Evolutionary conservation across 2,797 vertebrate species (phyloP), one percentile per base, ranked within the genome.

Genomic region (Chelidonichthys spinosus): DNA sequence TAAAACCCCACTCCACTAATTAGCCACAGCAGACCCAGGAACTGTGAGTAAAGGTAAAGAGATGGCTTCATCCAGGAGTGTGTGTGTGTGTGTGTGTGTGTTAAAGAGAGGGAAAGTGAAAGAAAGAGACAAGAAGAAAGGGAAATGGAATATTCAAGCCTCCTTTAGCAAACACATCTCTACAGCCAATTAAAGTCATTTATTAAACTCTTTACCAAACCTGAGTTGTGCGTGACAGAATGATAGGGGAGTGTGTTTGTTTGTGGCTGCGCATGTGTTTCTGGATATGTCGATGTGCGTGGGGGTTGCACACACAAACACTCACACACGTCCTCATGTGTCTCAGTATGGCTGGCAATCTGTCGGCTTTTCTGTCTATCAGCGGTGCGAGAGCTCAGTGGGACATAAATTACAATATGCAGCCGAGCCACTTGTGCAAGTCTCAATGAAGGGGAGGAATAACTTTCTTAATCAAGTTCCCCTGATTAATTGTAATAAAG

Each of bases 401-500:
- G 85, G 91, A 93, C 87, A 89, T 90, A 87, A 93, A 92, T 92
- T 90, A 90, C 85, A 92, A 89, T 90, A 89, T 90, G 85, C 90
- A 85, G 85, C 87, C 40, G 84, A 71, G 66, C 84, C 91, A 91
- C 90, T 92, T 90, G 87, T 88, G 89, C 81, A 89, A 90, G 89
- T 90, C 89, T 92, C 89, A 92, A 81, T 86, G 87, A 92, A 92
- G 93, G 89, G 95, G 93, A 91, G 93, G 91, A 93, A 92, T 93
- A 94, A 95, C 92, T 95, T 95, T 95, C 95, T 97, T 96, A 95
- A 97, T 96, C 95, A 97, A 93, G 93, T 92, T 92, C 90, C 93
- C 89, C 93, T 95, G 96, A 96, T 97, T 96, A 96, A 96, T 97
- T 97, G 95, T 96, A 95, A 93, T 95, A 94, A 95, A 95, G 93